A percentile compares a stretch with the other conserved stretches of the same genome.
phyloP scores from a whole-genome alignment of 2,797 vertebrate genomes.

The Lacerta viridis region DNA sequence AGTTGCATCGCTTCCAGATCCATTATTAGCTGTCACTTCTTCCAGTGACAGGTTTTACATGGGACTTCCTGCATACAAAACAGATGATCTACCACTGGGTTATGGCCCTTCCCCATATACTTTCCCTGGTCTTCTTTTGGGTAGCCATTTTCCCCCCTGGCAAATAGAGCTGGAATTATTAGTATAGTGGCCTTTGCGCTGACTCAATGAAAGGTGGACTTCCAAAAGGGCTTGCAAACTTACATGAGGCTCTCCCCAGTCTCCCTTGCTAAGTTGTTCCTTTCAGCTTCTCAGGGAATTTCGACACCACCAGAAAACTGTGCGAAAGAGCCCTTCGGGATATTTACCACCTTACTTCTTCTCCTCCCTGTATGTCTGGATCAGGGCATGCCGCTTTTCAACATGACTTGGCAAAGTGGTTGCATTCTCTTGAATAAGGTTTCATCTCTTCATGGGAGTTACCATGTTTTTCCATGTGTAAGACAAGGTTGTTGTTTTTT shows the following conservation, averaged over 20 bases:
- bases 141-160: neutral
- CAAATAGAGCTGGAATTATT: neutral
- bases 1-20: too few relatives aligned
- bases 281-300: neutral
- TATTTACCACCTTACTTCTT: neutral
- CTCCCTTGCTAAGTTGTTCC: neutral
- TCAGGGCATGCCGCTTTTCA: neutral
- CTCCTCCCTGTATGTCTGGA: neutral
- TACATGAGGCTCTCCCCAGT: neutral
- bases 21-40: too few relatives aligned
- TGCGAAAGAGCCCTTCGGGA: neutral
- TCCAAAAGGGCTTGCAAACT: neutral
- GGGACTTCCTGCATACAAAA: too few relatives aligned
- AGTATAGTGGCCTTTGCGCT: neutral
- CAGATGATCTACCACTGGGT: too few relatives aligned
- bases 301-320: neutral
- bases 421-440: constrained; percentile 7
- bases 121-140: too few relatives aligned
- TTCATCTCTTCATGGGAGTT: neutral
- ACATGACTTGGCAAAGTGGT: neutral
- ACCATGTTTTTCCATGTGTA: too few relatives aligned
- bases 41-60: too few relatives aligned
- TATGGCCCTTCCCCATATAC: too few relatives aligned
- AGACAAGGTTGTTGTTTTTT: too few relatives aligned
- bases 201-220: neutral